Base-by-base conservation (phyloP, 2,888 invertebrate species). In the Cataglyphis livida region DNA sequence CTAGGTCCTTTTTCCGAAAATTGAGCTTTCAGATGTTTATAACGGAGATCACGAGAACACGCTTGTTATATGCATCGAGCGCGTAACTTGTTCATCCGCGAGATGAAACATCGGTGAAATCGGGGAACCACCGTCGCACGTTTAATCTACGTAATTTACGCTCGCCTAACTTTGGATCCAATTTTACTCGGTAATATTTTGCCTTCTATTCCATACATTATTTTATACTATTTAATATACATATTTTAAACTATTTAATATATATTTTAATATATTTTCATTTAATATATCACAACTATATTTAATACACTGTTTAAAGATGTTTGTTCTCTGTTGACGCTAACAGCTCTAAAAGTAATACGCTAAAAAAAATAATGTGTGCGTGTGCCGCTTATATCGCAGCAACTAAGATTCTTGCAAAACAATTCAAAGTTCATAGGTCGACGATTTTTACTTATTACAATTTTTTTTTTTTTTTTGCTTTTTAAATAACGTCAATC, bases 1-100 rank as follows among this genome's bases (percentile, higher is more conserved):
- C 65, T 64, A 74, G 71, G 51, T 57, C 70, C 61, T 81, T 81
- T 66, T 62, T 51, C 32, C 84, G 51, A 66, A 71, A 79, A 54
- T 74, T 73, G 44, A 32, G 41, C 41, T 64, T 65, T 65, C 15
- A 9, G 57, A 75, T 44, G 65, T 82, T 82, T 65, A 82, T 75
- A 74, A 41, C 59, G n/a, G 18, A 54, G 48, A 64, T 74, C 41
- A 74, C 15, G 44, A 6, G 48, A 18, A 62, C 44, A 32, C 51
- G 64, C 32, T 57, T 59, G 38, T 75, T 75, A 41, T 65, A 54
- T 35, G 15, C 44, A 57, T 41, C 32, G 48, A n/a, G 66, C 81
- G 64, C 5, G 25, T n/a, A 59, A 54, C 57, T 71, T 62, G 75
- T 57, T 78, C 78, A 70, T 78, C 71, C 71, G 41, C 32, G 57